These are phyloP conservation scores for Drosophila nasuta DNA, from an alignment of 1,140 invertebrate genomes.

Conservation along the genomic window DNA sequence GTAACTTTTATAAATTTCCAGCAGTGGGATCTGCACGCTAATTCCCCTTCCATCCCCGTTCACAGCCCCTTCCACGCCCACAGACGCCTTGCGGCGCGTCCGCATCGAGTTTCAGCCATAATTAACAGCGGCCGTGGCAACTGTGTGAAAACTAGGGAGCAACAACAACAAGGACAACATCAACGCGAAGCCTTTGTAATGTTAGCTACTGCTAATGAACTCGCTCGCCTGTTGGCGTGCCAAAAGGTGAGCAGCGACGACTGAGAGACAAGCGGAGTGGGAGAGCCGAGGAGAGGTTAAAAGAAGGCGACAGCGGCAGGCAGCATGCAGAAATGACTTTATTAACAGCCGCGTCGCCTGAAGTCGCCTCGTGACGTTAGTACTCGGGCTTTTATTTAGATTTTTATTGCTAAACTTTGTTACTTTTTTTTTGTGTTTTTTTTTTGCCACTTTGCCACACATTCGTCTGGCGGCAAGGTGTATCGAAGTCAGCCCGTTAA, in stretches of 20 bases:
- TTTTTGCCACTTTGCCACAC: conserved; percentile 44
- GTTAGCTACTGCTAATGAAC: conserved; percentile 76
- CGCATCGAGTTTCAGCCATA: conserved; percentile 54
- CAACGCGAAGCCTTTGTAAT: conserved; percentile 49
- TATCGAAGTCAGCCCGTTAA: conserved; percentile 68
- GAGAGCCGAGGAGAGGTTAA: background rate
- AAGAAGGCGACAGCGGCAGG: conserved; percentile 4
- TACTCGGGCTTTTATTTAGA: conserved; percentile 60
- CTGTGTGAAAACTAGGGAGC: conserved; percentile 53
- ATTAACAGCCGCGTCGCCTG: conserved; percentile 56
- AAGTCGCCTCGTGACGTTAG: conserved; percentile 20
- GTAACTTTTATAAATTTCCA: conserved; percentile 83
- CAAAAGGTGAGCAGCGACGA: conserved; percentile 13
- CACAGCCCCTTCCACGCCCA: background rate
- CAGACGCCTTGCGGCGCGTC: conserved; percentile 26
- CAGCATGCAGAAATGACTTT: conserved; percentile 78
- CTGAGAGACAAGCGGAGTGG: no score
- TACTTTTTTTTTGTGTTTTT: conserved; percentile 52
- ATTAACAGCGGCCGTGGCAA: conserved; percentile 67
- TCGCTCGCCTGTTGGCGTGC: conserved; percentile 52
- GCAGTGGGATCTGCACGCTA: conserved; percentile 34
- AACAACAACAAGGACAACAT: conserved; percentile 42
- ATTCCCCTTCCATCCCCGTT: background rate
- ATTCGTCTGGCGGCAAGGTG: conserved; percentile 35
- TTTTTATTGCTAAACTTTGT: conserved; percentile 83